phyloP scores from a whole-genome alignment of 2,888 invertebrate genomes.

The Tolmerus cingulatus region DNA sequence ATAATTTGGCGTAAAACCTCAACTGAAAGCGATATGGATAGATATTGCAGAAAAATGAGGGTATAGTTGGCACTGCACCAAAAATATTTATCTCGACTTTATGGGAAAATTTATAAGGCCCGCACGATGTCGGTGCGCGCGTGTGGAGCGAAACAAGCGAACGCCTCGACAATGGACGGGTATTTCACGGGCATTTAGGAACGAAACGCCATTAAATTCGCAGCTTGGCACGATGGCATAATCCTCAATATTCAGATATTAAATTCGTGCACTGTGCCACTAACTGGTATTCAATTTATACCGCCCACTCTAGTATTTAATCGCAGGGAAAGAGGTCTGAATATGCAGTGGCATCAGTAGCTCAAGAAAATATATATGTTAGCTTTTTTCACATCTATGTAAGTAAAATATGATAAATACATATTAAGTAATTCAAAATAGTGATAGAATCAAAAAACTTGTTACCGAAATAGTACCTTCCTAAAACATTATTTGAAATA shows the following conservation, averaged over 20 bases:
- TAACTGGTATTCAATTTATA: background rate
- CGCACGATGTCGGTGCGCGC: background rate
- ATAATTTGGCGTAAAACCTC: slow-evolving; percentile 27
- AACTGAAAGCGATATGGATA: slow-evolving; percentile 2
- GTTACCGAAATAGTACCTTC: too few relatives aligned
- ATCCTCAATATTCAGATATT: background rate
- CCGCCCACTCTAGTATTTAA: background rate
- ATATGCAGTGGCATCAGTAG: background rate
- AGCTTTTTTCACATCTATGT: background rate
- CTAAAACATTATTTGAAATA: too few relatives aligned
- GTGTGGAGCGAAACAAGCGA: background rate
- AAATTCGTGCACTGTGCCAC: background rate
- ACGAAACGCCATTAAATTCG: slow-evolving; percentile 23
- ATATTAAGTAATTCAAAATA: too few relatives aligned
- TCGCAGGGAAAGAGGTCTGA: background rate
- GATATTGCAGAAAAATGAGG: background rate
- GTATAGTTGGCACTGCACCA: slow-evolving; percentile 26
- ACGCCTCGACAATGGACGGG: slow-evolving; percentile 6
- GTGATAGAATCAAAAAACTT: too few relatives aligned
- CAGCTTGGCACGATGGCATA: background rate
- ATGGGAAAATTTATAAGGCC: slow-evolving; percentile 17
- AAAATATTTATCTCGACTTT: slow-evolving; percentile 38
- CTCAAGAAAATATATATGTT: background rate
- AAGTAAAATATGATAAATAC: too few relatives aligned
- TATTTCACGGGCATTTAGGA: slow-evolving; percentile 16